phyloP scores from a whole-genome alignment of 2,888 invertebrate genomes.

The Rhingia campestris region DNA sequence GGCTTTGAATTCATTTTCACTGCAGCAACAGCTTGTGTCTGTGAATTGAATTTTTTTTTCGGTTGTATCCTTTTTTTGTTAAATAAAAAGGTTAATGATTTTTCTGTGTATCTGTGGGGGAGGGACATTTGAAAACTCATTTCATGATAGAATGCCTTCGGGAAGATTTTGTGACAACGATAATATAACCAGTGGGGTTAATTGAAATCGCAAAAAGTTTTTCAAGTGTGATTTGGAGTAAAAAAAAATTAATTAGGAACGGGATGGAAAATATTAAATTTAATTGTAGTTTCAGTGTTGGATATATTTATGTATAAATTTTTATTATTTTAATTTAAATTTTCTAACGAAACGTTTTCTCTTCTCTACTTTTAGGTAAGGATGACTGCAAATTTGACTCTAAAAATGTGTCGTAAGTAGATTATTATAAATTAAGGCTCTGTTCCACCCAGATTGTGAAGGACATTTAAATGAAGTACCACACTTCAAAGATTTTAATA shows the following conservation, averaged over 20 bases:
- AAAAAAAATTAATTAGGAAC: constrained; percentile 34
- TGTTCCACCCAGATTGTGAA: too few species aligned
- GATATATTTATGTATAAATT: background rate
- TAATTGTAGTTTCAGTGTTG: constrained; percentile 10
- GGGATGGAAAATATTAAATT: background rate
- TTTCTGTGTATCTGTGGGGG: background rate
- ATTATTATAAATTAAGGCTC: too few species aligned
- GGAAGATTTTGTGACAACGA: constrained; percentile 34
- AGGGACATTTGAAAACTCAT: constrained; percentile 22
- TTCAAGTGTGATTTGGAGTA: background rate
- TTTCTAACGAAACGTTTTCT: background rate
- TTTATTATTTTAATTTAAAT: background rate
- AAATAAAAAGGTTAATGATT: constrained; percentile 40
- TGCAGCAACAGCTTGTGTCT: constrained; percentile 29
- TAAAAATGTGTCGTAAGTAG: too few species aligned
- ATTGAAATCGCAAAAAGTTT: constrained; percentile 29
- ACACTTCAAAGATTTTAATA: too few species aligned
- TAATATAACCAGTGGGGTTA: constrained; percentile 22
- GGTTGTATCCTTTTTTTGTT: background rate
- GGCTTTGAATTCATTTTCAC: constrained; percentile 7
- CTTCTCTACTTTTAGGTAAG: too few species aligned
- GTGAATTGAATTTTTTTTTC: constrained; percentile 27
- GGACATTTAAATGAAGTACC: too few species aligned
- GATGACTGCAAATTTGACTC: too few species aligned
- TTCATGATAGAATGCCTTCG: constrained; percentile 4